A percentile compares a stretch with the other conserved stretches of the same genome.
Evolutionary conservation across 2,113 vertebrate genomes (phyloP).

Genomic region (Osmerus mordax): DNA sequence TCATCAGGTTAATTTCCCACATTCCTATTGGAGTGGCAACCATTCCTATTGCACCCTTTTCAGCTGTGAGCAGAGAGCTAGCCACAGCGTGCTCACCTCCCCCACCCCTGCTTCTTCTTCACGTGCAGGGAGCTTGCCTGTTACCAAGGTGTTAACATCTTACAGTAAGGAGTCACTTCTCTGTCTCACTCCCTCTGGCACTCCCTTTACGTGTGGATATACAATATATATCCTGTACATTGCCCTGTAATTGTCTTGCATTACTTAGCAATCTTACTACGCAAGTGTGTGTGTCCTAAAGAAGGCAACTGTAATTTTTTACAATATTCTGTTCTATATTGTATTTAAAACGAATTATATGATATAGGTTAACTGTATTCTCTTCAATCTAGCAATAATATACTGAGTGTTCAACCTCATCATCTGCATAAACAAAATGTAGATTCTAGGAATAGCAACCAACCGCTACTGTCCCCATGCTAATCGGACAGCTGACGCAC

Average conservation of each 20-base stretch:
- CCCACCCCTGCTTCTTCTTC: neutral
- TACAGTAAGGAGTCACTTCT: slow-evolving; percentile 3
- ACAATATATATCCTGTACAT: too few species aligned
- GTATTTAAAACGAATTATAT: neutral
- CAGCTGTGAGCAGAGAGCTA: slow-evolving; percentile 7
- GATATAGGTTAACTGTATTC: neutral
- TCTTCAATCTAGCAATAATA: neutral
- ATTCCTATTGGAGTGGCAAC: neutral
- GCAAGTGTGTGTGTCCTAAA: too few species aligned
- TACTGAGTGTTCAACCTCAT: neutral
- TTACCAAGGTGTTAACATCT: slow-evolving; percentile 41
- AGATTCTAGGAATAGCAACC: neutral
- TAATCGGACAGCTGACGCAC: neutral
- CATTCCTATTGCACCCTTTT: neutral
- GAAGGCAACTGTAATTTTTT: too few species aligned
- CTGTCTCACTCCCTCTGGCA: neutral
- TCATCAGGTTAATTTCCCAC: neutral
- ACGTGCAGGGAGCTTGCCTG: slow-evolving; percentile 37
- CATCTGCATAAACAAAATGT: neutral
- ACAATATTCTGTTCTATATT: too few species aligned
- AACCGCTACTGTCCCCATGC: neutral
- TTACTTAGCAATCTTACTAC: too few species aligned
- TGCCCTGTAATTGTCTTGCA: too few species aligned
- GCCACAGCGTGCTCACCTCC: slow-evolving; percentile 13
- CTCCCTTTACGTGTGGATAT: neutral